Conservation (phyloP, 1,140 invertebrate genomes). For the Drosophila ogumai region DNA sequence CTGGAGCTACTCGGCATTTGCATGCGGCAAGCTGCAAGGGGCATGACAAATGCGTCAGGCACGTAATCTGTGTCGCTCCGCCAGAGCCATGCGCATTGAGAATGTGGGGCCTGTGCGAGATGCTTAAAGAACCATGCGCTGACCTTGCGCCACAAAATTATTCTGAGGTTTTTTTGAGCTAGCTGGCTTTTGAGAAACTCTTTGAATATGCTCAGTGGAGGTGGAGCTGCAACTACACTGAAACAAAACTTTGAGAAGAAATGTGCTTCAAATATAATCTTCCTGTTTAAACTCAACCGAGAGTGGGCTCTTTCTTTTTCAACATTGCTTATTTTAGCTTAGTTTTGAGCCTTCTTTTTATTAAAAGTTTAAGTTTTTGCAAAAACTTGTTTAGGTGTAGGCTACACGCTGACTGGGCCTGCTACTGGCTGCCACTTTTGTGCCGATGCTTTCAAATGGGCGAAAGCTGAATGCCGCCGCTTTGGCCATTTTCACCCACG, state of each 20-base stretch:
- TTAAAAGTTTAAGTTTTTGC: neutral
- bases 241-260: neutral
- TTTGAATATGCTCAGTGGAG: conserved; percentile 11
- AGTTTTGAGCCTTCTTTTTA: neutral
- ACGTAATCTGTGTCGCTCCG: conserved; percentile 73
- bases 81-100: conserved; percentile 31
- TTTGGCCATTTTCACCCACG: conserved; percentile 77
- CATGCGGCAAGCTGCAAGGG: conserved; percentile 60
- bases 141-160: conserved; percentile 71
- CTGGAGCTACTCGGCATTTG: conserved; percentile 38
- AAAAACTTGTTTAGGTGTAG: conserved; percentile 8
- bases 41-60: conserved; percentile 54
- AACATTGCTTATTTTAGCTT: neutral
- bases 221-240: conserved; percentile 4
- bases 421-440: conserved; percentile 28
- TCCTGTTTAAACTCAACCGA: neutral
- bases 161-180: conserved; percentile 36
- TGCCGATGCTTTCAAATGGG: conserved; percentile 66
- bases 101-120: conserved; percentile 31
- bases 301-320: neutral
- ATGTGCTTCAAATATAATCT: neutral
- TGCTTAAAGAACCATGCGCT: conserved; percentile 59
- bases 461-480: conserved; percentile 77
- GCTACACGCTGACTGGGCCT: neutral
- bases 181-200: conserved; percentile 16